Evolutionary conservation across 2,888 invertebrate species (phyloP), one percentile per base, ranked within the genome.

Genomic region (Ceratothoa steindachneri): DNA sequence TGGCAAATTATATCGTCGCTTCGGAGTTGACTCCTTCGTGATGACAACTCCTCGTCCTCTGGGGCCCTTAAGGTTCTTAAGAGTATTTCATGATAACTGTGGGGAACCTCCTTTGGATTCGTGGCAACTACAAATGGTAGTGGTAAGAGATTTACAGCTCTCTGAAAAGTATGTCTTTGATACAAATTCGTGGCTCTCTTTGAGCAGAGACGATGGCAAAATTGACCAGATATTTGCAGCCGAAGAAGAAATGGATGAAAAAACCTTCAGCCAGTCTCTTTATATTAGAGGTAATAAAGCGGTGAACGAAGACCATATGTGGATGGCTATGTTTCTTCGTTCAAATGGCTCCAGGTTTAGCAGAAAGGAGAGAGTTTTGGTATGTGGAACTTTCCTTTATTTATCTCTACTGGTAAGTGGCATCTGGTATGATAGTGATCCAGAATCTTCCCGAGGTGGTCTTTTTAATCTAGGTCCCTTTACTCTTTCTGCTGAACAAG

Each of bases 11-110:
- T 80, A 69, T 60, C 66, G 73, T 15, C 73, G 77, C 12, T 73
- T 73, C 51, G 69, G 71, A 27, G 67, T 73, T n/a, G 69, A 80
- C 53, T 71, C 73, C 0, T 77, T 77, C 69, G 77, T 80, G 24
- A 80, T 80, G 80, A 51, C 77, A 5, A 75, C 74, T 1, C 73
- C 27, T 75, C 85, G 85, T 67, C 83, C 85, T 1, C 83, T 87
- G 27, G 87, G 87, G 2, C 80, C 81, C 0, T 81, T 87, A 69
- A 84, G 83, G 77, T 86, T 84, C 80, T 80, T 85, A 12, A 82
- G 86, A 9, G 82, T 87, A 4, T 87, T 87, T 86, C 86, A 87
- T 77, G 86, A 87, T 82, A 86, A 86, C 81, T 83, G 84, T 9
- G 87, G 86, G 0, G 82, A 83, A 71, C 84, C 84, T 0, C 82